phyloP scores from a whole-genome alignment of 2,888 invertebrate species.

The Dusona sp. region DNA sequence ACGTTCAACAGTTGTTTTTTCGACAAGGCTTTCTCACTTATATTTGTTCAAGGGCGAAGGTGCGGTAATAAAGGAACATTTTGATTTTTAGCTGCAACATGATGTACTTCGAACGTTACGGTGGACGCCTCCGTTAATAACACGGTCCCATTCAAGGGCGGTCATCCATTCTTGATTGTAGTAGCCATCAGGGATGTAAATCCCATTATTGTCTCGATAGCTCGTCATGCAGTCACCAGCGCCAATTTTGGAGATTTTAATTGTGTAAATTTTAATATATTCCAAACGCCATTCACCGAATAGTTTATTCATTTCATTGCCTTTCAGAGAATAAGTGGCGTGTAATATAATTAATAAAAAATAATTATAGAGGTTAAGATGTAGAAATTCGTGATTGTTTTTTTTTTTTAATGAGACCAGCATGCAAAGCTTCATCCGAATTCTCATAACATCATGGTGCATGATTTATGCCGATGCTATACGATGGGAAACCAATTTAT shows the following conservation, averaged over 20 bases:
- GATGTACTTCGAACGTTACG: neutral
- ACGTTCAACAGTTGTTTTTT: neutral
- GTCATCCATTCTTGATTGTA: neutral
- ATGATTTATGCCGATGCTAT: conserved; percentile 76
- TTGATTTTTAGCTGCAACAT: neutral
- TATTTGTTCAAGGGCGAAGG: neutral
- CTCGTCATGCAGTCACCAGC: neutral
- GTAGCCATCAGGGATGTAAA: neutral
- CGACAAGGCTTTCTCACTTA: neutral
- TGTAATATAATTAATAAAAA: neutral
- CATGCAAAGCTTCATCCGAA: conserved; percentile 61
- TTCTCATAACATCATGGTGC: conserved; percentile 62
- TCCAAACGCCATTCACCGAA: neutral
- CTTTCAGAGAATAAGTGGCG: neutral
- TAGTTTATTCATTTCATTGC: neutral
- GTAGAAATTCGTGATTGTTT: neutral
- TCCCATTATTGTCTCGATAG: neutral
- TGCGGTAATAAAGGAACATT: neutral
- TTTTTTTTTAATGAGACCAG: conserved; percentile 23
- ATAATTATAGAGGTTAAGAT: conserved; percentile 4
- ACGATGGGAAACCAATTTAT: conserved; percentile 78
- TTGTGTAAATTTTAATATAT: neutral
- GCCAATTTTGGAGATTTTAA: neutral
- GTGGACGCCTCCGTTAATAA: neutral
- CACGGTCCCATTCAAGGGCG: neutral